Conservation (phyloP, 2,888 invertebrate species). For the Caenorhabditis doughertyi region DNA sequence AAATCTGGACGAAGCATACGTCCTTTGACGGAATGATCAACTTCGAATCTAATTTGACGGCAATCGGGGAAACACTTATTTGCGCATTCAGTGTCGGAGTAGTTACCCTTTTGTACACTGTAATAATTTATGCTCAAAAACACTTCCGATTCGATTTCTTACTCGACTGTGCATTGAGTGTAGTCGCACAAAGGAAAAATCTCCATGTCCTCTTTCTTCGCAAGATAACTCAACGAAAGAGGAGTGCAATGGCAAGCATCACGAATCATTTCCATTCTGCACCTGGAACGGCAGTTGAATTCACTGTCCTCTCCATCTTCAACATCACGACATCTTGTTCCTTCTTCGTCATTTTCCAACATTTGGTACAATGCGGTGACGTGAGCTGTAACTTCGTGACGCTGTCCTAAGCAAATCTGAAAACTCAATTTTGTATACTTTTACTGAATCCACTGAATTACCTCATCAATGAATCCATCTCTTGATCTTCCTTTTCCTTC, state of each 20-base stretch:
- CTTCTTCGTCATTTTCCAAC: conserved; percentile 81
- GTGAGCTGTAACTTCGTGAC: conserved; percentile 79
- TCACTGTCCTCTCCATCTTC: conserved; percentile 80
- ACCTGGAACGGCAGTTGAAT: conserved; percentile 79
- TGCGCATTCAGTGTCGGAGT: conserved; percentile 77
- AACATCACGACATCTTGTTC: conserved; percentile 78
- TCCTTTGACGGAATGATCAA: conserved; percentile 79
- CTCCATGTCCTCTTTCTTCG: conserved; percentile 72
- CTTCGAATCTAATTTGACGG: conserved; percentile 77
- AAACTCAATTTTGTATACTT: not conserved
- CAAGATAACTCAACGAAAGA: conserved; percentile 76
- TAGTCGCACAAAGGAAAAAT: conserved; percentile 80
- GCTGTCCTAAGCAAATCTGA: conserved; percentile 79
- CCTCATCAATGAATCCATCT: conserved; percentile 80
- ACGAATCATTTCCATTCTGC: conserved; percentile 80
- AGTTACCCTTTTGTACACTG: conserved; percentile 79
- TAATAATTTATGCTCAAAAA: conserved; percentile 28
- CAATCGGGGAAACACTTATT: conserved; percentile 79
- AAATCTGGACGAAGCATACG: conserved; percentile 78
- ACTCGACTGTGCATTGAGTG: conserved; percentile 78
- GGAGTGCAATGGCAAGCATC: conserved; percentile 80
- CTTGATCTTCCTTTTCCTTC: conserved; percentile 80
- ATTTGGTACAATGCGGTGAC: conserved; percentile 79
- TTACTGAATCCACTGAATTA: conserved; percentile 22
- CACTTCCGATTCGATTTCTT: conserved; percentile 27